Percentiles rank a stretch among this genome's conserved stretches.
Conservation (phyloP, 2,888 invertebrate genomes). For the Oegoconia quadripuncta region DNA sequence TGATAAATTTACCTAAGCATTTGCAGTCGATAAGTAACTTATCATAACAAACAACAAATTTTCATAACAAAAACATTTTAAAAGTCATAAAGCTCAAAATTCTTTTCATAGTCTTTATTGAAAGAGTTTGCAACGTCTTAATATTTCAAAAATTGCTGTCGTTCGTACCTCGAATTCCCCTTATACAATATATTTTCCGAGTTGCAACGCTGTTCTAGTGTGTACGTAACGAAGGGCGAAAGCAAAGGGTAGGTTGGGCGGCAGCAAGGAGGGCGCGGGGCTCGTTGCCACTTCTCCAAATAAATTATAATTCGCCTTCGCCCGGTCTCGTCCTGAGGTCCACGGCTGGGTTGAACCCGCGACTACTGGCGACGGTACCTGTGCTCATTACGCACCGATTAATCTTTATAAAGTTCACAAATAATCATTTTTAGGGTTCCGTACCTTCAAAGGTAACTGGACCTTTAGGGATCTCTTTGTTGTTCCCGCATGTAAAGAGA, state of each 20-base stretch:
- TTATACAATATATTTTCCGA: constrained; percentile 30
- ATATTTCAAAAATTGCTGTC: no score
- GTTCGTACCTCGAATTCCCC: background rate
- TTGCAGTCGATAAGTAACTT: no score
- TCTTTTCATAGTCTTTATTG: no score
- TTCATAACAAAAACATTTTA: no score
- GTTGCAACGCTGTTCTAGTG: constrained; percentile 53
- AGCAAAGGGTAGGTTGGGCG: constrained; percentile 77
- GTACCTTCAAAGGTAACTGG: background rate
- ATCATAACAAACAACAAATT: no score
- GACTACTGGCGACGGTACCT: background rate
- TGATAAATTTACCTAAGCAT: no score
- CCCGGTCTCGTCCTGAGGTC: constrained; percentile 45
- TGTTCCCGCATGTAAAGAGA: no score
- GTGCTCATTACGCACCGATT: background rate
- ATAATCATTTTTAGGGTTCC: background rate
- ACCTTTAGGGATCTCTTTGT: no score
- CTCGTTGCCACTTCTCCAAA: constrained; percentile 79
- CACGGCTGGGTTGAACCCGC: background rate
- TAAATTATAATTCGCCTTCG: constrained; percentile 80
- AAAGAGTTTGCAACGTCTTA: no score
- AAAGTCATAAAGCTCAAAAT: no score
- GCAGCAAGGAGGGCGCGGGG: constrained; percentile 45
- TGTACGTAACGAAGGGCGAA: constrained; percentile 77
- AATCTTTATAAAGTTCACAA: background rate